Evolutionary conservation across 2,888 invertebrate species (phyloP), one percentile per base, ranked within the genome.

Genomic region (Idaea aversata): DNA sequence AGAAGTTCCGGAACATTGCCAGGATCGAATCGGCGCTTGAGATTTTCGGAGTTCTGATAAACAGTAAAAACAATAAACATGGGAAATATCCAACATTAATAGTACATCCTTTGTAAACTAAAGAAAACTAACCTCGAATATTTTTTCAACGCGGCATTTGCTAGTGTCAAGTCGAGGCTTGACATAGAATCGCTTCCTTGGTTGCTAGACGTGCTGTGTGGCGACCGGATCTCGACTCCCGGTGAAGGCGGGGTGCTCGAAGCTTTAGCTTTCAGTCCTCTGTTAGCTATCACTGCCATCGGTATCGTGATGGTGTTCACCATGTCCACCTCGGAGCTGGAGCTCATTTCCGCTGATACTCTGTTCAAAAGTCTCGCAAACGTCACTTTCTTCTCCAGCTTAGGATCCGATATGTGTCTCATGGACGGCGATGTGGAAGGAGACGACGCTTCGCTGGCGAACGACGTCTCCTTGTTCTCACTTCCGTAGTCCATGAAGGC

Each of bases 121-220:
- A 38, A 38, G 36, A 59, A 35, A 15, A 70, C 65, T 67, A 66
- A 90, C 92, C 92, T 90, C 58, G 91, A 89, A 80, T 90, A 94
- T 76, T 94, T 94, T 78, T 94, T 94, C 69, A 95, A 86, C 71
- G 94, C 94, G 57, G 93, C 88, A 77, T 94, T 93, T 65, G 95
- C 94, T 71, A 95, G 88, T 65, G 94, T 95, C 72, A 95, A 88
- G 80, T 96, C 96, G 57, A 95, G 94, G 84, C 96, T 96, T 25
- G 96, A 96, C 91, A 96, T 94, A 59, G 96, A 96, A 80, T 96
- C 96, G 77, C 96, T 96, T 74, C 96, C 96, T 90, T 96, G 96
- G 86, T 95, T 96, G 81, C 95, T 95, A 59, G 95, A 95, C 5
- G 95, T 95, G 81, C 96, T 96, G 77, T 95, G 95, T n/a, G 92